These are phyloP conservation scores for Coptodon rendalli DNA, from an alignment of 2,113 vertebrate genomes.

Conservation along the genomic window DNA sequence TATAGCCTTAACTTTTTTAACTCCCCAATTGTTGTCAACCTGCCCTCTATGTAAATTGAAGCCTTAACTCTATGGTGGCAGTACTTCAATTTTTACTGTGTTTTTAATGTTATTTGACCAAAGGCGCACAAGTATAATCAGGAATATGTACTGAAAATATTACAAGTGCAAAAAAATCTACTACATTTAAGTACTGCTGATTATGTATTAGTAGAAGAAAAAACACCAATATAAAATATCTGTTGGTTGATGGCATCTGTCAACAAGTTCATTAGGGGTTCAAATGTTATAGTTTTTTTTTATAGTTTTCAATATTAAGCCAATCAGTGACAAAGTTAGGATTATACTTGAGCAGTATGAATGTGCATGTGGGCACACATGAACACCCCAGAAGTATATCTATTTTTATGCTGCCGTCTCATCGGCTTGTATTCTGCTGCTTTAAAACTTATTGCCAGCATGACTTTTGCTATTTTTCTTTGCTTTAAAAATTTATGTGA, in stretches of 20 bases:
- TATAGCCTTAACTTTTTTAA: neutral
- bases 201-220: neutral
- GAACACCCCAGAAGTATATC: neutral
- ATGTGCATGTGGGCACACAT: neutral
- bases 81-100: neutral
- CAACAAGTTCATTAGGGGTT: neutral
- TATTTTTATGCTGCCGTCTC: neutral
- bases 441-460: neutral
- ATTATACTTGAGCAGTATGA: neutral
- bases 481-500: neutral
- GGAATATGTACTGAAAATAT: neutral
- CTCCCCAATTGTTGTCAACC: neutral
- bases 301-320: neutral
- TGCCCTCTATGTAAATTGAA: neutral
- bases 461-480: neutral
- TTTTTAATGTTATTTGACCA: neutral
- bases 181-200: neutral
- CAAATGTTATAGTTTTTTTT: neutral
- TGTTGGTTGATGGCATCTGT: neutral
- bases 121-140: neutral
- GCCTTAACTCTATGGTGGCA: neutral
- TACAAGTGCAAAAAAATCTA: neutral
- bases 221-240: neutral
- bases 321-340: neutral
- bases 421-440: neutral